Evolutionary conservation across 2,888 invertebrate species (phyloP).

Genomic region (Tipula lateralis): DNA sequence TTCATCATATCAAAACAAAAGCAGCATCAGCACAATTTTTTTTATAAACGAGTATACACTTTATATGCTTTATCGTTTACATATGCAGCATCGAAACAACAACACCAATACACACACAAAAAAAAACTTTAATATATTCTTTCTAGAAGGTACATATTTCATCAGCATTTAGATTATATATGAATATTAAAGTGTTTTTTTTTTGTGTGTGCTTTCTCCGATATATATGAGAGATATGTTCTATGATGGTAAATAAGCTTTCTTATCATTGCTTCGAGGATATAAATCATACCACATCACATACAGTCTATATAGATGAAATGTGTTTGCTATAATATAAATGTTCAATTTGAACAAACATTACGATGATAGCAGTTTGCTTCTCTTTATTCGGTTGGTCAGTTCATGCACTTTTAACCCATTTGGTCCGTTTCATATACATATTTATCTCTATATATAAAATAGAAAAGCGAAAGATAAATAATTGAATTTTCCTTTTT

Average conservation of each 20-base stretch:
- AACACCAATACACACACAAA: not conserved
- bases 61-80: not conserved
- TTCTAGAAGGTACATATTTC: constrained; percentile 19
- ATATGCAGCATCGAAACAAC: not conserved
- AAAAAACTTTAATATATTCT: not conserved
- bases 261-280: not conserved
- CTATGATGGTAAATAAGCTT: not conserved
- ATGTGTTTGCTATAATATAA: not conserved
- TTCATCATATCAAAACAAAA: not conserved
- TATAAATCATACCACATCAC: not conserved
- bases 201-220: not conserved
- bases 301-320: not conserved
- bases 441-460: not conserved
- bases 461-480: not conserved
- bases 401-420: constrained; percentile 24
- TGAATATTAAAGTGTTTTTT: constrained; percentile 11
- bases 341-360: constrained; percentile 11
- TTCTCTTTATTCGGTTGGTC: not conserved
- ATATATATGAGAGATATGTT: not conserved
- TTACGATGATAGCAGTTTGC: not conserved
- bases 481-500: not conserved
- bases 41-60: not conserved
- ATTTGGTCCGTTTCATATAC: not conserved
- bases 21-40: not conserved
- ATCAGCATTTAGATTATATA: constrained; percentile 11